phyloP scores from a whole-genome alignment of 2,113 vertebrate species.

The Naja naja region DNA sequence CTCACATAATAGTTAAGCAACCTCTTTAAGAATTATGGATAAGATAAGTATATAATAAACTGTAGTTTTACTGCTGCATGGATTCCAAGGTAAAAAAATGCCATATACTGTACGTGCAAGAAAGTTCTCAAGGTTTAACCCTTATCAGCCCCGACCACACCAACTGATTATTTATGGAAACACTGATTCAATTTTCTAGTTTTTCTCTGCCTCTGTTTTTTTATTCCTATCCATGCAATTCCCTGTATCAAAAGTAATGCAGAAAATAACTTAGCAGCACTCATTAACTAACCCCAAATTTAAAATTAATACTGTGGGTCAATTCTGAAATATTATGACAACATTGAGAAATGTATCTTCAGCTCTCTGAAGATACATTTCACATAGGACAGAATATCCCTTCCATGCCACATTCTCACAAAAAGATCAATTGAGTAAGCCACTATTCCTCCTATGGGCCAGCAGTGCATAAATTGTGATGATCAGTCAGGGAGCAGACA shows the following conservation, averaged over 20 bases:
- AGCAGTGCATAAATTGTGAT: neutral
- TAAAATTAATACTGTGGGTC: neutral
- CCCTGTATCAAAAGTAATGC: neutral
- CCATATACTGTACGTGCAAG: neutral
- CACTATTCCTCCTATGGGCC: neutral
- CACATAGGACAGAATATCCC: neutral
- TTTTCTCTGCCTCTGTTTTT: neutral
- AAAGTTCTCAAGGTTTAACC: neutral
- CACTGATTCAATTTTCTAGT: neutral
- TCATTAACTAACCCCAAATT: neutral
- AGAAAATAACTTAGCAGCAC: neutral
- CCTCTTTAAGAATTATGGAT: neutral
- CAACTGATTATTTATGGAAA: neutral
- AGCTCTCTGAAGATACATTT: neutral
- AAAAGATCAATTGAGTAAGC: neutral
- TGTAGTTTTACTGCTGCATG: neutral
- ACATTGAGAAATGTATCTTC: neutral
- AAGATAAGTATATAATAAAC: neutral
- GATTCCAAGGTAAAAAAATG: neutral
- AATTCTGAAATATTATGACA: neutral
- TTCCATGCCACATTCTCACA: neutral
- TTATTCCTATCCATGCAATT: neutral
- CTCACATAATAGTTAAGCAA: neutral
- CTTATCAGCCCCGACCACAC: too few species aligned
- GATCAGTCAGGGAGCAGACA: neutral